Evolutionary conservation across 2,113 vertebrate species (phyloP).

Genomic region (Corynorhinus townsendii): DNA sequence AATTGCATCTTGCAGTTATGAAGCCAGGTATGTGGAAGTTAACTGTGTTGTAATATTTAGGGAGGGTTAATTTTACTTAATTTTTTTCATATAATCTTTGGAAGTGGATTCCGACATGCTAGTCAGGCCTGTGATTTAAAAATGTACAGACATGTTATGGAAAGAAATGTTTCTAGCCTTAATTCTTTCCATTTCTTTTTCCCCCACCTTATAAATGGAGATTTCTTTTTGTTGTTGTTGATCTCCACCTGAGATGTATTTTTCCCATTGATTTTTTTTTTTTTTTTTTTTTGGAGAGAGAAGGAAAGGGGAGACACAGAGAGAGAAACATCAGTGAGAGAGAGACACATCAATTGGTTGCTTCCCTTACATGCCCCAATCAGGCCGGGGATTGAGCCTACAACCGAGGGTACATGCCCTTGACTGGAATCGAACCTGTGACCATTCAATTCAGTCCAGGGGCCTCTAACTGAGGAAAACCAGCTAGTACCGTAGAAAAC

Average conservation of each 20-base stretch:
- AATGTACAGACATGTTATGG: background rate
- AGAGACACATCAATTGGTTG: too few species aligned
- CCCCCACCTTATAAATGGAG: background rate
- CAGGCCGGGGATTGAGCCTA: too few species aligned
- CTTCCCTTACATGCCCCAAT: too few species aligned
- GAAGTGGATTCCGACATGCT: background rate
- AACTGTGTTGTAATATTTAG: slow-evolving; percentile 16
- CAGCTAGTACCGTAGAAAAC: background rate
- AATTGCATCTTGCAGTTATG: slow-evolving; percentile 98
- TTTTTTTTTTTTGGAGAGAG: too few species aligned
- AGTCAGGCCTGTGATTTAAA: background rate
- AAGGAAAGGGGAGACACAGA: too few species aligned
- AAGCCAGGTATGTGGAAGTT: slow-evolving; percentile 90
- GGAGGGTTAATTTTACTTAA: background rate
- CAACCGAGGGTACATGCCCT: too few species aligned
- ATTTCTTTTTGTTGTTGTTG: background rate
- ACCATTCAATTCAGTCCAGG: background rate
- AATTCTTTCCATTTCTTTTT: background rate
- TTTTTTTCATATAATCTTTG: background rate
- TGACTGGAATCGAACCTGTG: background rate
- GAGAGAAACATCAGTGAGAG: too few species aligned
- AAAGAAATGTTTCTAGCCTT: slow-evolving; percentile 12
- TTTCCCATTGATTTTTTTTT: too few species aligned
- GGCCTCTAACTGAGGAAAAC: background rate
- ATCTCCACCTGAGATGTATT: too few species aligned